phyloP scores from a whole-genome alignment of 2,797 vertebrate genomes.

The Mareca strepera region DNA sequence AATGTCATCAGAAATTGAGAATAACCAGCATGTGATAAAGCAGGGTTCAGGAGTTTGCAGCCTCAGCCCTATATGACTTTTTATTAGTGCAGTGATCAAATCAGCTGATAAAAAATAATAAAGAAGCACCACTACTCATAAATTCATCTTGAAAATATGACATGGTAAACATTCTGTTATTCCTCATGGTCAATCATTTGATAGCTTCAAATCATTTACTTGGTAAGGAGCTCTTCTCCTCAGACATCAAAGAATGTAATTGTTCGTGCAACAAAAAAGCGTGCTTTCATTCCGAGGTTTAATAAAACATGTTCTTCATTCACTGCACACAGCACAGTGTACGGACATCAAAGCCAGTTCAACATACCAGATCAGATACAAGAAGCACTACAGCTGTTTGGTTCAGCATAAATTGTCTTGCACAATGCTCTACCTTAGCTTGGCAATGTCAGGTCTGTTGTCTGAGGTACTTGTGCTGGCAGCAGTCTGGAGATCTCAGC shows the following conservation, averaged over 20 bases:
- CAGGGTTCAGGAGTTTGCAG: background rate
- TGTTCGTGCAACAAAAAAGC: background rate
- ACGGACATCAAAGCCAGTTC: background rate
- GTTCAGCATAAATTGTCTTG: background rate
- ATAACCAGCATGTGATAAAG: background rate
- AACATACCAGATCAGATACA: background rate
- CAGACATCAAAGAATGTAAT: background rate
- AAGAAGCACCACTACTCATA: background rate
- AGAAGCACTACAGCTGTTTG: background rate
- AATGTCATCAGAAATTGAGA: background rate
- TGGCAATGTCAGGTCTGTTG: background rate
- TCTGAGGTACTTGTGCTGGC: background rate
- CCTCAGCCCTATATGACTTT: background rate
- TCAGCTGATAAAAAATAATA: background rate
- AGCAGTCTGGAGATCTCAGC: background rate
- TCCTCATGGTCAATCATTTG: background rate
- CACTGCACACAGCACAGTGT: background rate
- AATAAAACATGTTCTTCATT: background rate
- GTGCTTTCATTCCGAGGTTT: slow-evolving; percentile 10
- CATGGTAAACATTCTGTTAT: background rate
- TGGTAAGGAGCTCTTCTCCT: background rate
- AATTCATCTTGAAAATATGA: background rate
- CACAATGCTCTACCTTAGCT: background rate
- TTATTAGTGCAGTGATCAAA: background rate
- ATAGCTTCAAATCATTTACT: background rate